Conservation (phyloP, 1,140 invertebrate species). For the Anoplolepis gracilipes region DNA sequence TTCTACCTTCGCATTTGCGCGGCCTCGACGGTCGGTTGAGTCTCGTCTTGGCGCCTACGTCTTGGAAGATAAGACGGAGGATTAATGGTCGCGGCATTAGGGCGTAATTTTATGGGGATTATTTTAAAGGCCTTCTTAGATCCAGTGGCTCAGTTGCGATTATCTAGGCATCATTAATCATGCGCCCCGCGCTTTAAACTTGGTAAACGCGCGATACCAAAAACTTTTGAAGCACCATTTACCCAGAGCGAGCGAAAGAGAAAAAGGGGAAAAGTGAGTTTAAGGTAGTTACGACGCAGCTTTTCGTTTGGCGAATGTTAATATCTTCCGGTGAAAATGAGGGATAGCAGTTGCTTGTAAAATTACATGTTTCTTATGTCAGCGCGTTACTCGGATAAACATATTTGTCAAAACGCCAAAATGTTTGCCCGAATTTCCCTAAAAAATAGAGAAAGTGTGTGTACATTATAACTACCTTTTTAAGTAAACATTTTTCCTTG, state of each 20-base stretch:
- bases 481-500: neutral
- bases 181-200: constrained; percentile 74
- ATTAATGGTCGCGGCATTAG: constrained; percentile 80
- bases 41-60: constrained; percentile 49
- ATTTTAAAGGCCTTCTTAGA: constrained; percentile 80
- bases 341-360: constrained; percentile 4
- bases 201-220: constrained; percentile 56
- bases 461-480: neutral
- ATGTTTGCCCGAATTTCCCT: neutral
- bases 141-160: constrained; percentile 78
- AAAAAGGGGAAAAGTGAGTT: neutral
- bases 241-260: neutral
- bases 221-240: constrained; percentile 73
- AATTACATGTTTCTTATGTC: neutral
- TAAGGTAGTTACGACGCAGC: constrained; percentile 29
- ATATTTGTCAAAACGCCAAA: constrained; percentile 17
- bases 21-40: constrained; percentile 46
- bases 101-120: constrained; percentile 80
- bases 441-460: no score
- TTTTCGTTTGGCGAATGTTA: constrained; percentile 27
- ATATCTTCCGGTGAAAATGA: constrained; percentile 28
- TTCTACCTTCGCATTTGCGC: constrained; percentile 42
- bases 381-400: neutral
- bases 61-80: constrained; percentile 71
- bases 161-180: constrained; percentile 81